A percentile compares a stretch with the other conserved stretches of the same genome.
phyloP scores from a whole-genome alignment of 2,888 invertebrate species.

The Euplagia quadripunctaria region DNA sequence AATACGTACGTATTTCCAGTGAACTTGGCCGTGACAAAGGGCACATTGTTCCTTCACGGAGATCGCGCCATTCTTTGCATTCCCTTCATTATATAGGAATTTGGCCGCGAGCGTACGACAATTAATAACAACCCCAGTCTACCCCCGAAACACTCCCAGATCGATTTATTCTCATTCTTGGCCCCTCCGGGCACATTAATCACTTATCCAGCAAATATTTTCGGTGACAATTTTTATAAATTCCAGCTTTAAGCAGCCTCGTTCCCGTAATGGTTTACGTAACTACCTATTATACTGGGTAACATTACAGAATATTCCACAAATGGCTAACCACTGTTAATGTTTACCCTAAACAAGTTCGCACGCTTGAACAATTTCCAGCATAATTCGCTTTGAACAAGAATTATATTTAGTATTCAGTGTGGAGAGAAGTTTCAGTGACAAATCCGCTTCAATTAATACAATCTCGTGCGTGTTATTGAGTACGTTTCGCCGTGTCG shows the following conservation, averaged over 20 bases:
- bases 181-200: constrained; percentile 51
- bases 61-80: constrained; percentile 56
- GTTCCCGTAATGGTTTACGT: constrained; percentile 38
- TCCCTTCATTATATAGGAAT: constrained; percentile 58
- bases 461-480: constrained; percentile 48
- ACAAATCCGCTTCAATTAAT: constrained; percentile 46
- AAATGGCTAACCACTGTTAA: constrained; percentile 30
- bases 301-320: constrained; percentile 25
- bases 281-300: constrained; percentile 42
- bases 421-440: constrained; percentile 35
- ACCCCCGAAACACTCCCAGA: constrained; percentile 47
- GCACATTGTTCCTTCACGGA: constrained; percentile 46
- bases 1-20: constrained; percentile 24
- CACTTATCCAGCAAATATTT: constrained; percentile 52
- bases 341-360: constrained; percentile 23
- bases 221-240: constrained; percentile 44
- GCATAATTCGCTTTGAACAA: constrained; percentile 26
- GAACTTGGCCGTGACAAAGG: constrained; percentile 49
- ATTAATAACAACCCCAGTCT: constrained; percentile 55
- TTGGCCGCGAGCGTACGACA: constrained; percentile 49
- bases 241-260: constrained; percentile 37
- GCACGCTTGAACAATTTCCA: constrained; percentile 20
- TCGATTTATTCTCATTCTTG: constrained; percentile 54
- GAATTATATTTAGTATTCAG: constrained; percentile 40
- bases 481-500: constrained; percentile 17